Percentiles rank a stretch among this genome's conserved stretches.
Evolutionary conservation across 2,888 invertebrate genomes (phyloP).

Genomic region (Hemithea aestivaria): DNA sequence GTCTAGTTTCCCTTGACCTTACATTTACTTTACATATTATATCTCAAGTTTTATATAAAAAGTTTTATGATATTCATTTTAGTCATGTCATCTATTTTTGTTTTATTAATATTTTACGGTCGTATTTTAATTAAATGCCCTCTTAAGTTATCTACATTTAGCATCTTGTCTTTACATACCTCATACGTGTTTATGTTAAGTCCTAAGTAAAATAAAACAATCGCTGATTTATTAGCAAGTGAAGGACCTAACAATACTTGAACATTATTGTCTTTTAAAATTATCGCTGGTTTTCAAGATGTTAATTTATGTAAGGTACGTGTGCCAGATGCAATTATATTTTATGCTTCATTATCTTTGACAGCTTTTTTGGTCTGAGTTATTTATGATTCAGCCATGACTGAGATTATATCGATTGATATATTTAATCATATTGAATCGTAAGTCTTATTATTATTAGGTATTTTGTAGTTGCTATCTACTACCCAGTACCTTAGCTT

Average conservation of each 20-base stretch:
- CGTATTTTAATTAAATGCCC: background rate
- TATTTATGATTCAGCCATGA: no score
- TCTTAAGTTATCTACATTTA: background rate
- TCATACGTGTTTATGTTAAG: constrained; percentile 10
- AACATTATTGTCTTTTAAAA: constrained; percentile 11
- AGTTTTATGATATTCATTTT: no score
- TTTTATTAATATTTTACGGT: no score
- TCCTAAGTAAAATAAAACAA: constrained; percentile 12
- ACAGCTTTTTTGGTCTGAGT: background rate
- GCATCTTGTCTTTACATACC: constrained; percentile 7
- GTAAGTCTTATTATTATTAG: no score
- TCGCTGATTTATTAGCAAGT: constrained; percentile 9
- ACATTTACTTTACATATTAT: no score
- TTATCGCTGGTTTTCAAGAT: constrained; percentile 2
- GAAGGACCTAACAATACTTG: constrained; percentile 1
- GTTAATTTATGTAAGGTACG: background rate
- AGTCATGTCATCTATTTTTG: no score
- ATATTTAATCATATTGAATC: no score
- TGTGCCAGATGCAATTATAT: constrained; percentile 1
- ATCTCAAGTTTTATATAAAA: no score
- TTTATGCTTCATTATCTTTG: constrained; percentile 4
- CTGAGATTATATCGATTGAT: no score
- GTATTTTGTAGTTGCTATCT: no score
- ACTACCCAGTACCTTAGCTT: no score
- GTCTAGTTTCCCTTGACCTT: no score